Evolutionary conservation across 2,888 invertebrate species (phyloP), one percentile per base, ranked within the genome.

Genomic region (Trichacis sp.): DNA sequence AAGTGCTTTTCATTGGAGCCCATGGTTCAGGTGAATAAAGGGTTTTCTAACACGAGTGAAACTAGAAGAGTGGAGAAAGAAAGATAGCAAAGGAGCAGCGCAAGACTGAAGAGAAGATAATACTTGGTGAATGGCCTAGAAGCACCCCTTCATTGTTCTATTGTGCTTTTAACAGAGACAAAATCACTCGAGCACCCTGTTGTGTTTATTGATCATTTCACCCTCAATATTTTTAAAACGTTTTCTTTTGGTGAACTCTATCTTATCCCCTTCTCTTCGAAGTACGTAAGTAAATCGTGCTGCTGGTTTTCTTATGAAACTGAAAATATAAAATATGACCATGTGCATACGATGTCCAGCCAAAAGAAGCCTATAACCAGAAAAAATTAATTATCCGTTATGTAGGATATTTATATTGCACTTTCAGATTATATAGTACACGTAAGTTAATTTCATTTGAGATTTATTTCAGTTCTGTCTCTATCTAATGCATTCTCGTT

Each of bases 1-100:
- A 78, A 79, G 76, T 77, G 76, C 78, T 78, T 80, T 80, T 77
- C 80, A 80, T 80, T 76, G 78, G 75, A 75, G 74, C 71, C 71
- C 73, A 71, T 74, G 71, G 75, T 55, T 70, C 65, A 64, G 66
- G 70, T 62, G 73, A 76, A 79, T 73, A 77, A 77, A 77, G 74
- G 69, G 74, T 72, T 69, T 72, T 70, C 52, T 72, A 69, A 68
- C 69, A 70, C 65, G 72, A 74, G 71, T 72, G 72, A 69, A 64
- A 70, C 64, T 68, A 62, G 56, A 57, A 68, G 64, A 64, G 61
- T 57, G 55, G 58, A 38, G 68, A 61, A 8, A 24, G 24, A 8
- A 8, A 24, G 24, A 24, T 5, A 24, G 68, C 54, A 68, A 68
- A 61, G 64, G 64, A 68, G 68, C 61, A 64, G 68, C 52, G 48